phyloP scores from a whole-genome alignment of 2,113 vertebrate species.

The Echinops telfairi region DNA sequence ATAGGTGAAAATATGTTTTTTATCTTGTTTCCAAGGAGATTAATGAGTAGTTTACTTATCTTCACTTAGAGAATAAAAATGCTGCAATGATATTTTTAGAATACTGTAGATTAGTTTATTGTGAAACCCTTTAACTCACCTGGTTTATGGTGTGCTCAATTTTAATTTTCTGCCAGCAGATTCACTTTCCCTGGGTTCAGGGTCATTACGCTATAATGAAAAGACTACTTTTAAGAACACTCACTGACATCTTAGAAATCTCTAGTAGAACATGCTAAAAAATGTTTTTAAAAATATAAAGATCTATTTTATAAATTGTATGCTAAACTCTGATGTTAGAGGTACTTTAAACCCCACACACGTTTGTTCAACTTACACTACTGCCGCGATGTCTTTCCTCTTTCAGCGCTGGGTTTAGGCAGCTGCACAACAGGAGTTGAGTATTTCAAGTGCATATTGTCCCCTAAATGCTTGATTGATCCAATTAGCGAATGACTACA shows the following conservation, averaged over 20 bases:
- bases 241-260: slow-evolving; percentile 54
- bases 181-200: slow-evolving; percentile 26
- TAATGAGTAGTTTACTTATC: slow-evolving; percentile 17
- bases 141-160: background rate
- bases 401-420: slow-evolving; percentile 53
- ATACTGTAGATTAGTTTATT: slow-evolving; percentile 11
- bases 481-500: slow-evolving; percentile 67
- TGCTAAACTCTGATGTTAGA: slow-evolving; percentile 32
- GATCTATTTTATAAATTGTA: slow-evolving; percentile 41
- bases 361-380: slow-evolving; percentile 49
- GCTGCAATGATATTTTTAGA: slow-evolving; percentile 23
- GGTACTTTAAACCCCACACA: slow-evolving; percentile 20
- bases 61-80: slow-evolving; percentile 19
- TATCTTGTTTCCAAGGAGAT: slow-evolving; percentile 12
- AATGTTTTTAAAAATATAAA: background rate
- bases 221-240: slow-evolving; percentile 41
- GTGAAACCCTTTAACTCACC: background rate
- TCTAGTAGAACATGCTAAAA: slow-evolving; percentile 13
- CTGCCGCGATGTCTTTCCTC: background rate
- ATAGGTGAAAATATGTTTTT: slow-evolving; percentile 29
- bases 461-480: slow-evolving; percentile 69
- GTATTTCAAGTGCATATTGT: slow-evolving; percentile 46
- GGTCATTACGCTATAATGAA: slow-evolving; percentile 63
- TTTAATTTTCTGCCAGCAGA: slow-evolving; percentile 54
- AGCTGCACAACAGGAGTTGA: slow-evolving; percentile 50